Base-by-base conservation (phyloP, 1,140 invertebrate species). In the Armadillidium nasatum region DNA sequence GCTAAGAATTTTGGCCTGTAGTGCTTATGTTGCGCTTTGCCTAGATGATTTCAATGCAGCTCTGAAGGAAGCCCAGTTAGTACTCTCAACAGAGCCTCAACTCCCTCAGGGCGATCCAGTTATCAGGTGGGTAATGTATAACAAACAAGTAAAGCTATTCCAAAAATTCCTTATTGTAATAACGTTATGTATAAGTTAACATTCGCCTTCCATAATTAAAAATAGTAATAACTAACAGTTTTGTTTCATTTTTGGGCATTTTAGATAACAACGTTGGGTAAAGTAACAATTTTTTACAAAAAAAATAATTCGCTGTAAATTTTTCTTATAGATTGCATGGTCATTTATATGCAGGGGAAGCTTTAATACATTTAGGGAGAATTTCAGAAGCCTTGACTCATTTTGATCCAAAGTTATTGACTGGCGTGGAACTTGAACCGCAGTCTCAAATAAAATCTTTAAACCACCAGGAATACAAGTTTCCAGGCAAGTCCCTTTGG, bases 331-430 rank as follows among this genome's bases (percentile, higher is more conserved):
- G 92, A 84, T 89, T 95, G 77, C 86, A 96, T 77, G 93, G 90
- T 0, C 91, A 95, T 84, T 88, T 97, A 79, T 97, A 97, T 84
- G 91, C 92, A 21, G 94, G 93, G 0, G 95, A 98, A 85, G 91
- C 94, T 66, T 85, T 94, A n/a, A 90, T 97, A 79, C 88, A 91
- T 73, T 85, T 95, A 82, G 92, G 96, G 82, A 89, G 90, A 86
- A 90, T 94, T 67, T 86, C 87, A 6, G 94, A 96, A 85, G 94
- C 94, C 3, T 88, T 95, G 21, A 89, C 93, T 76, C 90, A 94
- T 84, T 86, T 97, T 33, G 93, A 95, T 82, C 92, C 91, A 7
- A 90, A 23, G 33, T 10, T 13, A 44, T 15, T 23, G 10, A 21
- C 15, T 44, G 69, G 22, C 13, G 13, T 71, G 13, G 11, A 13